Base-by-base conservation (phyloP, 2,797 vertebrate genomes). In the Eremophila alpestris region DNA sequence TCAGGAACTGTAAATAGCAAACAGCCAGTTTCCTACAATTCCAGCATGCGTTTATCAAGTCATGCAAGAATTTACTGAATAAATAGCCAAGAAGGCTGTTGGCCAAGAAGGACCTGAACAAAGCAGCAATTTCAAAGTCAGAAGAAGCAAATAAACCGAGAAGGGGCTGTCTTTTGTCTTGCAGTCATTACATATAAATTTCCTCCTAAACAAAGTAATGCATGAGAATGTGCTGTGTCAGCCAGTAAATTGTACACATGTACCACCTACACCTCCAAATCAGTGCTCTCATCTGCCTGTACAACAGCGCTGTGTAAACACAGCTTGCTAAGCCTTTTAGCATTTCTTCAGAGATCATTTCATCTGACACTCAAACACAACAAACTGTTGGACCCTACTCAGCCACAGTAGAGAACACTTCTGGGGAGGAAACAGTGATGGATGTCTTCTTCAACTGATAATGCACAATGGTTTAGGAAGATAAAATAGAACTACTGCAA, bases 101-200 rank as follows among this genome's bases (percentile, higher is more conserved):
- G 48, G 92, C 94, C 94, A 96, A 92, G 79, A 73, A 79, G 41
- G 77, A 84, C 38, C 48, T 49, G 83, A 93, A 90, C 90, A 94
- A 94, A 95, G 74, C 74, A 91, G 41, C 24, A 11, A 15, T 78
- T 95, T 91, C 93, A 92, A 90, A 96, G 86, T 36, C 48, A 26
- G 34, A 15, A 88, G 86, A 67, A 76, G 32, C 70, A 86, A 79
- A 89, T 59, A 80, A 85, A 83, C 46, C 0, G 3, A 63, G 68
- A 87, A 91, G 49, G 45, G 76, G 32, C 40, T 24, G 34, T 49
- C 87, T 70, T 96, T 96, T 95, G 73, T 95, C 70, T 88, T 65
- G 21, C 45, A 48, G 73, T 69, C 51, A 68, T 77, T 83, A 65
- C 38, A 75, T 94, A 30, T 68, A 62, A 65, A 92, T 85, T 95